Evolutionary conservation across 1,140 invertebrate species (phyloP), one percentile per base, ranked within the genome.

Genomic region (Helicoverpa armigera): DNA sequence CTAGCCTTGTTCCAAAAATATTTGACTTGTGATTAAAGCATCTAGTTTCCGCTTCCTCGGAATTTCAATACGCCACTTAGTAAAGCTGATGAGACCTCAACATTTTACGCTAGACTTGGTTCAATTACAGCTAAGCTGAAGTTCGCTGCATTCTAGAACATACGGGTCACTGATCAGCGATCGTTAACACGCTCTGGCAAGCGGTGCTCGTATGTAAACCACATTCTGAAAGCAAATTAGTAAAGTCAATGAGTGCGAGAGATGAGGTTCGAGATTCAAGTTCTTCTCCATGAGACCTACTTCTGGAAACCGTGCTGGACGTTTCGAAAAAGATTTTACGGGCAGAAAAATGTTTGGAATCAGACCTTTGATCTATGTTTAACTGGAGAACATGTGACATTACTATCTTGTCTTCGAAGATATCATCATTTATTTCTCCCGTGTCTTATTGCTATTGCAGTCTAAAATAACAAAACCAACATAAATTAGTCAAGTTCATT

Each of bases 51-150:
- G 14, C 3, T 60, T 60, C 23, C 58, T 61, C 69, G 13, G 4
- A 54, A 53, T 53, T 72, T 72, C 69, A 69, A 50, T 69, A 69
- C 16, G 63, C 23, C 50, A 72, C 18, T 16, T 2, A 72, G 50
- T 54, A 13, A 72, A 12, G 69, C 50, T 23, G 48, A 72, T 72
- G 48, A 70, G 48, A 48, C 18, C 51, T 53, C 18, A 70, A 11
- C 2, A 51, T 23, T 72, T 53, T 51, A 53, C 69, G 50, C 69
- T 18, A 72, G 18, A 72, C 69, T 72, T 29, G 50, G n/a, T 72
- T 72, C 50, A 72, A 72, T 72, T 72, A 72, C 10, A 54, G 69
- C 23, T 53, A 9, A 53, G 69, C 48, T 13, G 23, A 61, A 72
- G 69, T 53, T 72, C 5, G 48, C 12, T 72, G 50, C 69, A 31